Base-by-base conservation (phyloP, 2,888 invertebrate species). In the Drosophila histrio region DNA sequence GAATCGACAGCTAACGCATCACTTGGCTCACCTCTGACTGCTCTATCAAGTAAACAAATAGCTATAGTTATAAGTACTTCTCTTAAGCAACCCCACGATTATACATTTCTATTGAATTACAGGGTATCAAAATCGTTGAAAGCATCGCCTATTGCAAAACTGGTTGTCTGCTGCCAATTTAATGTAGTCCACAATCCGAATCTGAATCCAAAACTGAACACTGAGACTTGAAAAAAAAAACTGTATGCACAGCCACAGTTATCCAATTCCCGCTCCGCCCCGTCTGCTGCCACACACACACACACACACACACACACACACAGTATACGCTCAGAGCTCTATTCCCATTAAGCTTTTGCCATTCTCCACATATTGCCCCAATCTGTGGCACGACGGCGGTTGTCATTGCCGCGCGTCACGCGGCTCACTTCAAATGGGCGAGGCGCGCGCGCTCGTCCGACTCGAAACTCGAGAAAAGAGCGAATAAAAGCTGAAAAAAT, bases 391-490 rank as follows among this genome's bases (percentile, higher is more conserved):
- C 36, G 8, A 24, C 30, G 22, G 44, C 47, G 63, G 67, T 82
- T 80, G 80, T 80, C 80, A 86, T 81, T 86, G 86, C 83, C 71
- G 76, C 66, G 50, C 72, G 72, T 61, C 84, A 52, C 52, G 80
- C 79, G 79, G 81, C 79, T 69, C 77, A 84, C 88, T 79, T 84
- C 88, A 84, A 84, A 87, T 84, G 79, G 53, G 57, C 65, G 57
- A 61, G 44, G 62, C 57, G 74, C 74, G 76, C 75, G 72, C 64
- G 62, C 57, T 70, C 74, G 76, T 77, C 67, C 64, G 30, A 28
- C 67, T 61, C 63, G 52, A 72, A 57, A 62, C 24, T 36, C 17
- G n/a, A 38, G 9, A 32, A 47, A 22, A 47, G 3, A 30, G 13
- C 13, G 39, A 41, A n/a, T 13, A 44, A 36, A 57, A 46, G 21